These are phyloP conservation scores for Mastomys natalensis DNA, from an alignment of 2,113 vertebrate genomes.

Conservation along the genomic window DNA sequence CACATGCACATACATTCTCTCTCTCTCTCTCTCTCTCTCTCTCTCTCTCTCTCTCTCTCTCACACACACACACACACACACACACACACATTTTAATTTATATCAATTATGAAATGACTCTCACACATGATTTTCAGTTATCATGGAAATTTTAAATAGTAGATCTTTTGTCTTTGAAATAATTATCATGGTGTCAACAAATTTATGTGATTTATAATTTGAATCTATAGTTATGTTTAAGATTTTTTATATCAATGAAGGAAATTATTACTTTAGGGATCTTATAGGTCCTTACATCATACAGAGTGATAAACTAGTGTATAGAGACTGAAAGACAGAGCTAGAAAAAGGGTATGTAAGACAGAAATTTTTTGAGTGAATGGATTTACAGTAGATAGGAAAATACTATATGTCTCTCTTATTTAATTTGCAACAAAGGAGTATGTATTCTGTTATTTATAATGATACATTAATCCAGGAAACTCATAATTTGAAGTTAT, in stretches of 20 bases:
- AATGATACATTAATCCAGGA: background rate
- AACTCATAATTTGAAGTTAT: background rate
- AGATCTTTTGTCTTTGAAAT: background rate
- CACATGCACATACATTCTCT: background rate
- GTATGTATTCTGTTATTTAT: background rate
- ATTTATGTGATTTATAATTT: background rate
- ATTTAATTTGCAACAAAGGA: background rate
- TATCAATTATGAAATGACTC: background rate
- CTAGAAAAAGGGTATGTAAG: background rate
- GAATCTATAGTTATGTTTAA: background rate
- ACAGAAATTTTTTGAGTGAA: background rate
- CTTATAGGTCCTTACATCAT: background rate
- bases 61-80: background rate
- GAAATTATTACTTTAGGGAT: no score
- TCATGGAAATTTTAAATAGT: background rate
- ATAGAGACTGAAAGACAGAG: no score
- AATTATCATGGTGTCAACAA: background rate
- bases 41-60: no score
- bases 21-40: no score
- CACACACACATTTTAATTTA: background rate
- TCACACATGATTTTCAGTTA: background rate
- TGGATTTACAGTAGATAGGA: background rate
- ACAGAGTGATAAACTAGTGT: background rate
- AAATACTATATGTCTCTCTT: background rate
- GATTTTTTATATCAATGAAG: background rate